Base-by-base conservation (phyloP, 1,140 invertebrate species). In the Holcopasites calliopsidis region DNA sequence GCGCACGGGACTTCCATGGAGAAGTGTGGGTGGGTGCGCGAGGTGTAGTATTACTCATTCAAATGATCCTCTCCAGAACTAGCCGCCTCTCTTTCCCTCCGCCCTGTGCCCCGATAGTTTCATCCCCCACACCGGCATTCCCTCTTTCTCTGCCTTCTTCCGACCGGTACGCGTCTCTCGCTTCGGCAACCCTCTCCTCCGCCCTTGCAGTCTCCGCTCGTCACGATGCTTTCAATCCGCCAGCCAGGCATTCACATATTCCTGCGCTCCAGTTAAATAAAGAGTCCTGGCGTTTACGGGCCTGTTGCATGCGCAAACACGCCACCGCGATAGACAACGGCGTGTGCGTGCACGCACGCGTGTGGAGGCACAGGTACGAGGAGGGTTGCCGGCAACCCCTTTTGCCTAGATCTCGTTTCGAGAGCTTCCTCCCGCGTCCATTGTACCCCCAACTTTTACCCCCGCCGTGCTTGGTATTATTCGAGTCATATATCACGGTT, bases 41-140 rank as follows among this genome's bases (percentile, higher is more conserved):
- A 90, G 89, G 91, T 92, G 90, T 92, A 92, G 90, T 91, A 91
- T 92, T 92, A 91, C 91, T 91, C 90, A 92, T 92, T 92, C 91
- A 91, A 91, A 91, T 90, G 88, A 90, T 91, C 86, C 88, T 90
- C 88, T 88, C 85, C 79, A 65, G 44, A 52, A 70, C 75, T 69
- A 76, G 64, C 66, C 58, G 47, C 18, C 26, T 66, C 64, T 69
- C 72, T 26, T 42, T 61, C 57, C n/a, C 62, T 68, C 58, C 49
- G 28, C 52, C 31, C 44, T 65, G 33, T 65, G 31, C 62, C 70
- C 72, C 74, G 62, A 88, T 65, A 60, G 60, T 68, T 35, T 71
- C 77, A 71, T 80, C 54, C 55, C 79, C 38, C 65, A 31, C 28
- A 74, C 64, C 76, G 60, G 58, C 35, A 50, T 50, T 28, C 62